Percentiles rank a stretch among this genome's conserved stretches.
phyloP scores from a whole-genome alignment of 2,113 vertebrate genomes.

The Zingel zingel region DNA sequence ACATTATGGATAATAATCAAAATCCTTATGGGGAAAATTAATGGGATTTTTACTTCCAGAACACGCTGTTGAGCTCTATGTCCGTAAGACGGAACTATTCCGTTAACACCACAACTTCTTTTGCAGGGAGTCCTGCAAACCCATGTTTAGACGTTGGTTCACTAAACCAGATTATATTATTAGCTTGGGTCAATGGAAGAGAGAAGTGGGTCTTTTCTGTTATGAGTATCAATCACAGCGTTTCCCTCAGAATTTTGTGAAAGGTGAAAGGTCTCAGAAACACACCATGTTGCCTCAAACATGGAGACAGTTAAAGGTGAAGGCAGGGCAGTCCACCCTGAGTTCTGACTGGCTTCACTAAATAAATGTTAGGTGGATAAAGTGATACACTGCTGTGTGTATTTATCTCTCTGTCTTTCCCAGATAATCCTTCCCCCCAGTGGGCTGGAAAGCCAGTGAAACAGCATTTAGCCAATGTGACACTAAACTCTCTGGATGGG shows the following conservation, averaged over 20 bases:
- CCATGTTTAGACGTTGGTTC: neutral
- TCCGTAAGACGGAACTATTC: neutral
- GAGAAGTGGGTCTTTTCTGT: neutral
- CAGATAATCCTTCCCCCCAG: constrained; percentile 28
- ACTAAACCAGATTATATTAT: constrained; percentile 27
- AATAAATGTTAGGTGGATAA: constrained; percentile 33
- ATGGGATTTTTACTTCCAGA: no score
- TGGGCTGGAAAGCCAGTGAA: constrained; percentile 11
- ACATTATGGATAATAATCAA: no score
- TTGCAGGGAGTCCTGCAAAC: neutral
- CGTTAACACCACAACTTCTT: neutral
- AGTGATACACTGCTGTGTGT: constrained; percentile 22
- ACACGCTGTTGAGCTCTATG: no score
- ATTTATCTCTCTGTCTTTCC: constrained; percentile 37
- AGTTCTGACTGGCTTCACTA: neutral
- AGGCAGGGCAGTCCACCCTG: constrained; percentile 10
- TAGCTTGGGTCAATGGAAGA: constrained; percentile 8
- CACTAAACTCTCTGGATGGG: constrained; percentile 18
- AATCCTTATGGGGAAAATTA: no score
- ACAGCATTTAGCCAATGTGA: constrained; percentile 23
- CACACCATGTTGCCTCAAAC: neutral
- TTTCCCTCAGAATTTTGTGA: constrained; percentile 12
- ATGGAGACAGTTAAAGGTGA: constrained; percentile 1
- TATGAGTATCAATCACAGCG: neutral
- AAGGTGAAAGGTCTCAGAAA: constrained; percentile 11